Conservation (phyloP, 2,113 vertebrate species). For the Carlito syrichta region DNA sequence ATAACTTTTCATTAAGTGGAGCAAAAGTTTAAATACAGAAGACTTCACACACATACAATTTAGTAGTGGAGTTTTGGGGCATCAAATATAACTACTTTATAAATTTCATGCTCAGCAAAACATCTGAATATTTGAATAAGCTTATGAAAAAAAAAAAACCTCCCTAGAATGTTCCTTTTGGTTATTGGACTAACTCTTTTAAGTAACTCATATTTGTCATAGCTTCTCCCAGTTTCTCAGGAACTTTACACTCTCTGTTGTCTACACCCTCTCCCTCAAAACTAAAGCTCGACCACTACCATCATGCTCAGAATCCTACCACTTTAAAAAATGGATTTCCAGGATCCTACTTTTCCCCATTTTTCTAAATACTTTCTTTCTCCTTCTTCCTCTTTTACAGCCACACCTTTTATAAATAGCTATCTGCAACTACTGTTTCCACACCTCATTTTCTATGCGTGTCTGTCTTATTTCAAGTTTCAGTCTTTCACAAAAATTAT, state of each 20-base stretch:
- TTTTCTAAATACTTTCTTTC: neutral
- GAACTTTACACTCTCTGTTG: neutral
- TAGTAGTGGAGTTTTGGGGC: conserved; percentile 26
- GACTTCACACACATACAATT: neutral
- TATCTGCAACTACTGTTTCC: neutral
- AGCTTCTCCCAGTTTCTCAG: neutral
- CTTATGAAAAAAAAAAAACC: neutral
- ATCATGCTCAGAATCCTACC: neutral
- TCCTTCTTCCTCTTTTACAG: neutral
- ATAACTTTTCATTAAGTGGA: conserved; percentile 45
- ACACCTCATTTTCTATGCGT: neutral
- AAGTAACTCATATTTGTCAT: neutral
- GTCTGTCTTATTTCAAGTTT: neutral
- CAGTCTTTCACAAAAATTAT: neutral
- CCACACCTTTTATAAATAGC: neutral
- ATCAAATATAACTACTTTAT: neutral
- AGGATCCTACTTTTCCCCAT: neutral
- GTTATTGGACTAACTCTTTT: conserved; percentile 4
- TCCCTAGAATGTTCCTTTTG: conserved; percentile 2
- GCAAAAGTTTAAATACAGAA: conserved; percentile 34
- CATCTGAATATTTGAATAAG: conserved; percentile 12
- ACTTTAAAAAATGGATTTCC: neutral
- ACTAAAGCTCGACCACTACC: neutral
- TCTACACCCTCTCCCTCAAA: neutral
- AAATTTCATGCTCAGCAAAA: conserved; percentile 50